Evolutionary conservation across 2,113 vertebrate genomes (phyloP), one percentile per base, ranked within the genome.

Genomic region (Aptenodytes patagonicus): DNA sequence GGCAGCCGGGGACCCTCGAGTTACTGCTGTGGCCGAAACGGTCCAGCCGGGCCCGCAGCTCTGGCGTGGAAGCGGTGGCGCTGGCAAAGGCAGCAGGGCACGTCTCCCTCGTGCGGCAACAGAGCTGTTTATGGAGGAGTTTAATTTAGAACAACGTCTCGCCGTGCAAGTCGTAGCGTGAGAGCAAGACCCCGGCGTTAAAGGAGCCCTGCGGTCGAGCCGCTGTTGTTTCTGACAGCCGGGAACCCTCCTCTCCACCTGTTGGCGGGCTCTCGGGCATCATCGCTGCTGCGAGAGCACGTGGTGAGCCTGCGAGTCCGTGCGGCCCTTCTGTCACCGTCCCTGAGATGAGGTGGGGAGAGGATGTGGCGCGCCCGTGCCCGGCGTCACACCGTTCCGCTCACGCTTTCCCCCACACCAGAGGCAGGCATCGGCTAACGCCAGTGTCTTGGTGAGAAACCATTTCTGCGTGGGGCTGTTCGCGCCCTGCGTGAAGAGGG

Each of bases 11-110:
- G 36, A 34, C 36, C 21, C 20, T 32, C 9, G 3, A 36, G 38
- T 25, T 3, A 2, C 26, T 32, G 64, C 24, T 8, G 7, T 40
- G 72, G 40, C 71, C 2, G 2, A 55, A 47, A n/a, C 1, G 1
- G 10, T 32, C 34, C 29, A 12, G 15, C 36, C 4, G 3, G 18
- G 17, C 15, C 69, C 2, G 2, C 42, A 19, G 86, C 32, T 60
- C 28, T 20, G 62, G 26, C 4, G 0, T 24, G 46, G 61, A 26
- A 32, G 47, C 2, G 47, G 36, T 31, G n/a, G 32, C 60, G 36
- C 36, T 8, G 4, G 31, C 17, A 7, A 13, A 34, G 44, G 22
- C 21, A 31, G 32, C 8, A 25, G 49, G 17, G 49, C n/a, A 3
- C 9, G 2, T 65, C 58, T 51, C 42, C 31, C 25, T 34, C 4